Evolutionary conservation across 2,888 invertebrate genomes (phyloP), one percentile per base, ranked within the genome.

Genomic region (Conistra vaccinii): DNA sequence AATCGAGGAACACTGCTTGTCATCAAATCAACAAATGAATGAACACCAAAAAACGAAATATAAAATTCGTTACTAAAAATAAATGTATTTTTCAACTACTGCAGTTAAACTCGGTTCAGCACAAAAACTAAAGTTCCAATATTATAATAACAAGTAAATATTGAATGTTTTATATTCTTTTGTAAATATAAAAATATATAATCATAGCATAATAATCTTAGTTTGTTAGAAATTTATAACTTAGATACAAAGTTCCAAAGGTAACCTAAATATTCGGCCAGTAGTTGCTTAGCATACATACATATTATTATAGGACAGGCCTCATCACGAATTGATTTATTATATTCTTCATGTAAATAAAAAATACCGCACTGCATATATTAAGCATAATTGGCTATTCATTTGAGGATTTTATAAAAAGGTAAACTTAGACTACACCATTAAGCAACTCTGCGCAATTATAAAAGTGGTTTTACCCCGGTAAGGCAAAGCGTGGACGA

Each of bases 121-220:
- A 17, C n/a, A 51, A 42, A 51, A 29, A 53, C 20, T n/a, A 51
- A 51, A 67, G 51, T 42, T 35, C 23, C n/a, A 45, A 74, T 12
- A 35, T 23, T 42, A 39, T 29, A 58, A 48, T 29, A 51, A 26
- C 35, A 73, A 65, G 23, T 7, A 45, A 10, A 32, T 48, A 39
- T 29, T 57, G 0, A n/a, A 63, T 7, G 23, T 58, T 53, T 42
- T 60, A 17, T 58, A 55, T 51, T 55, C 3, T 4, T 65, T 61
- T 80, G 73, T 80, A 82, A 77, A 82, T 82, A 78, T 61, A 57
- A 65, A 51, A 61, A 45, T 68, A n/a, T 58, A 51, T 77, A 69
- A 80, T 42, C 61, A 58, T 71, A 77, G 69, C 5, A 9, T n/a
- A n/a, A n/a, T 17, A 61, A 17, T n/a, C n/a, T 60, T 61, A 72